phyloP scores from a whole-genome alignment of 2,113 vertebrate genomes.

The Pyrgilauda ruficollis region DNA sequence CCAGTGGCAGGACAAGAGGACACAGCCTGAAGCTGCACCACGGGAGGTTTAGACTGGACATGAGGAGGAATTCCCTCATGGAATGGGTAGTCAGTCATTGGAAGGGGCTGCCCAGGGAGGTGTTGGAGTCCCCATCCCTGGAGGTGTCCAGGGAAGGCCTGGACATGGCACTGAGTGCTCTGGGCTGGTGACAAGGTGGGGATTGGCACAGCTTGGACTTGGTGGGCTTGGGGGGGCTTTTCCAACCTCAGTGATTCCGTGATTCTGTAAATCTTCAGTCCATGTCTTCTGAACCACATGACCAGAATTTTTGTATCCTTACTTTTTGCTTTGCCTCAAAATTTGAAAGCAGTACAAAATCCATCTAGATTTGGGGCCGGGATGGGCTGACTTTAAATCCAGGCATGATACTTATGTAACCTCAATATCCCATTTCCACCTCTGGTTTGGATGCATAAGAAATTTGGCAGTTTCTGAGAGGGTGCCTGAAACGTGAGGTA shows the following conservation, averaged over 20 bases:
- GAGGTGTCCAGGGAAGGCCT: fast-evolving
- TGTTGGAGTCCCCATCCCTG: no score
- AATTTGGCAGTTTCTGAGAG: background rate
- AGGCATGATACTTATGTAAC: fast-evolving
- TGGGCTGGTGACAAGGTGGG: background rate
- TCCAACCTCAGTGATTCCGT: background rate
- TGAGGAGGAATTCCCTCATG: background rate
- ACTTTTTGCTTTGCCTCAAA: background rate
- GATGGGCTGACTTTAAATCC: background rate
- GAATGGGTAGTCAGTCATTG: fast-evolving
- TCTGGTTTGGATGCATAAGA: background rate
- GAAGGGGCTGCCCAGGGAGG: background rate
- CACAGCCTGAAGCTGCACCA: background rate
- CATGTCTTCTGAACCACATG: background rate
- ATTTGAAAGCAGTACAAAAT: background rate
- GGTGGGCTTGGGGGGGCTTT: background rate
- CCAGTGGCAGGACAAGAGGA: background rate
- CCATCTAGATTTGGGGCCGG: background rate
- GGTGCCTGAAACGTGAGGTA: background rate
- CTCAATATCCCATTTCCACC: background rate
- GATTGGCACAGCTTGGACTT: fast-evolving
- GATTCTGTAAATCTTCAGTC: background rate
- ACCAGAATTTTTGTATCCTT: background rate
- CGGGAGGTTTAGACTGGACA: fast-evolving
- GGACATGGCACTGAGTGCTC: fast-evolving